These are phyloP conservation scores for Carassius carassius DNA, from an alignment of 2,113 vertebrate genomes.

Conservation along the genomic window DNA sequence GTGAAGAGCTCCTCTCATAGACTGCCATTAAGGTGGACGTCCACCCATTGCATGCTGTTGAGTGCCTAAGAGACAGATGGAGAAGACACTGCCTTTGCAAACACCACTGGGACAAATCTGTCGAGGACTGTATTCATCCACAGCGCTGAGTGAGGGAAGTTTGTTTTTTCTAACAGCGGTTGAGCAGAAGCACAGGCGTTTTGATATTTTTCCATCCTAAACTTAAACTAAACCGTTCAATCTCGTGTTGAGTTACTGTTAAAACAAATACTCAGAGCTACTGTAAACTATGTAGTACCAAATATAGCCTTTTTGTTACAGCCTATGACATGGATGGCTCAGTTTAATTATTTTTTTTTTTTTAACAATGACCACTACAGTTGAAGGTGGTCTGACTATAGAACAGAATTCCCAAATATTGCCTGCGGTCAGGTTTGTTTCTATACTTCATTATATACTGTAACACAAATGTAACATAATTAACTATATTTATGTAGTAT, in stretches of 20 bases:
- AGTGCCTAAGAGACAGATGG: conserved; percentile 49
- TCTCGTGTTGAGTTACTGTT: conserved; percentile 3
- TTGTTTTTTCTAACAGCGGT: conserved; percentile 53
- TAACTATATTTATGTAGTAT: conserved; percentile 56
- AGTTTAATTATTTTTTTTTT: conserved; percentile 42
- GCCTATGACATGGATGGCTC: conserved; percentile 52
- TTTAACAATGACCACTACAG: conserved; percentile 65
- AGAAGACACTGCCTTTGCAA: conserved; percentile 50
- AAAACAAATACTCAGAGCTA: conserved; percentile 23
- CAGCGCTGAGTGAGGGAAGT: neutral
- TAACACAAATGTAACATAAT: conserved; percentile 46
- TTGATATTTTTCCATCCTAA: conserved; percentile 45
- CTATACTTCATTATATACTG: conserved; percentile 51
- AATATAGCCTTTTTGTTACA: conserved; percentile 36
- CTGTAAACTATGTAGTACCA: conserved; percentile 50
- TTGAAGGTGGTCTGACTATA: conserved; percentile 67
- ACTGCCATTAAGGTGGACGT: conserved; percentile 55
- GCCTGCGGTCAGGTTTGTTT: conserved; percentile 47
- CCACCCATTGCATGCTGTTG: conserved; percentile 49
- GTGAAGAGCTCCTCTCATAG: conserved; percentile 62
- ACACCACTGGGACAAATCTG: conserved; percentile 50
- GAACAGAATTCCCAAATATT: conserved; percentile 39
- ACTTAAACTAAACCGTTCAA: conserved; percentile 23
- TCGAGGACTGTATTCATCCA: conserved; percentile 16
- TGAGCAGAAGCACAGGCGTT: conserved; percentile 62